Conservation (phyloP, 2,888 invertebrate genomes). For the Plemyria rubiginata region DNA sequence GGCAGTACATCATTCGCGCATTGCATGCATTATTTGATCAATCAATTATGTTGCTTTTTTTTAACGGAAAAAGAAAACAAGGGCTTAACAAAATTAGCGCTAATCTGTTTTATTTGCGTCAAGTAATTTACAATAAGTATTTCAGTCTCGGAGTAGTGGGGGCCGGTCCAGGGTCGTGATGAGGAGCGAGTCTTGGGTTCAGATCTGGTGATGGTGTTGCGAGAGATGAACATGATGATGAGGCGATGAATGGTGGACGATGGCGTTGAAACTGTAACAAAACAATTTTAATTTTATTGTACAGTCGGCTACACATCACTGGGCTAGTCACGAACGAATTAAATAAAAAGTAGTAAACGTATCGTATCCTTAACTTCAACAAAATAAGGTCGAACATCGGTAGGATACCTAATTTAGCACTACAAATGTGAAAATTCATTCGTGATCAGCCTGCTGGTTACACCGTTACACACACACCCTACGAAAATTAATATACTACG, state of each 20-base stretch:
- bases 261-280: conserved; percentile 85
- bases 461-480: too few species aligned
- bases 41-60: neutral
- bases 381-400: too few species aligned
- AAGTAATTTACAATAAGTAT: conserved; percentile 44
- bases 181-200: conserved; percentile 32
- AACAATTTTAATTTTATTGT: neutral
- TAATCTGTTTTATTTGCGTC: conserved; percentile 51
- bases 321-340: too few species aligned
- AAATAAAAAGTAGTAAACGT: too few species aligned
- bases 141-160: conserved; percentile 50
- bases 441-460: too few species aligned
- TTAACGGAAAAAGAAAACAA: conserved; percentile 29
- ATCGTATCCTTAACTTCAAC: too few species aligned
- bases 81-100: conserved; percentile 49
- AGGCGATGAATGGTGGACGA: conserved; percentile 82
- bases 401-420: too few species aligned
- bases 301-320: too few species aligned
- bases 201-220: conserved; percentile 66
- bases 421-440: too few species aligned
- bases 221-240: conserved; percentile 79
- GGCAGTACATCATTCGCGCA: too few species aligned
- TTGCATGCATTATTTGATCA: neutral
- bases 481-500: too few species aligned
- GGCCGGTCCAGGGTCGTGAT: conserved; percentile 36